Evolutionary conservation across 2,113 vertebrate genomes (phyloP).

Genomic region (Mirounga angustirostris): DNA sequence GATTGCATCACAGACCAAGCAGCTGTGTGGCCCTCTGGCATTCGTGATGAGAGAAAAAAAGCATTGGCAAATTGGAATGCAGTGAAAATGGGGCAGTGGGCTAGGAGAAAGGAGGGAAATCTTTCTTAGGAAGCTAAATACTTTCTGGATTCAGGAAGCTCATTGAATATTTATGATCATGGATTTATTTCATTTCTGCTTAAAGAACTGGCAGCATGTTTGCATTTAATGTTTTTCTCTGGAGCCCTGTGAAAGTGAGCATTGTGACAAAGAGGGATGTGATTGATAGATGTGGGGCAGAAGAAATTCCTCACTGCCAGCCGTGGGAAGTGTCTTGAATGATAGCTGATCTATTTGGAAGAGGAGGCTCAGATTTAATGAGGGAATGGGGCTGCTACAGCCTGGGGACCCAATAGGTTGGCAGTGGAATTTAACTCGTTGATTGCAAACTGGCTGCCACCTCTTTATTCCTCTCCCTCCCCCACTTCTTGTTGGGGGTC

Average conservation of each 20-base stretch:
- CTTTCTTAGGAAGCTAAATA: neutral
- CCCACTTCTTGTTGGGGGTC: neutral
- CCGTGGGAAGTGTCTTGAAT: neutral
- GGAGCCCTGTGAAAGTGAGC: conserved; percentile 2
- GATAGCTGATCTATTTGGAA: neutral
- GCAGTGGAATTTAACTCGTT: conserved; percentile 46
- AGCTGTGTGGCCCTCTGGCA: neutral
- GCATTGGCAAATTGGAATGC: neutral
- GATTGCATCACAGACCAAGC: conserved; percentile 19
- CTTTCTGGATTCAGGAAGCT: neutral
- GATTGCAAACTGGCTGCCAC: neutral
- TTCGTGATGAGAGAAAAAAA: conserved; percentile 44
- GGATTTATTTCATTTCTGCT: conserved; percentile 50
- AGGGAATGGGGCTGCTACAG: neutral
- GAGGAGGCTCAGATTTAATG: conserved; percentile 6
- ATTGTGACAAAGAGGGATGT: conserved; percentile 29
- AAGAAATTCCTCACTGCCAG: neutral
- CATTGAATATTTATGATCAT: neutral
- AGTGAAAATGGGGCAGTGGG: neutral
- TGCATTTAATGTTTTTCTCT: conserved; percentile 55
- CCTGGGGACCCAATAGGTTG: conserved; percentile 74
- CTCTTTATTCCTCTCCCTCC: neutral
- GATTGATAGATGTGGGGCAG: conserved; percentile 34
- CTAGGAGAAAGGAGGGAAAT: neutral
- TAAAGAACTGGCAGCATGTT: conserved; percentile 36